A percentile compares a stretch with the other conserved stretches of the same genome.
phyloP scores from a whole-genome alignment of 2,888 invertebrate genomes.

The Microctonus aethiopoides region DNA sequence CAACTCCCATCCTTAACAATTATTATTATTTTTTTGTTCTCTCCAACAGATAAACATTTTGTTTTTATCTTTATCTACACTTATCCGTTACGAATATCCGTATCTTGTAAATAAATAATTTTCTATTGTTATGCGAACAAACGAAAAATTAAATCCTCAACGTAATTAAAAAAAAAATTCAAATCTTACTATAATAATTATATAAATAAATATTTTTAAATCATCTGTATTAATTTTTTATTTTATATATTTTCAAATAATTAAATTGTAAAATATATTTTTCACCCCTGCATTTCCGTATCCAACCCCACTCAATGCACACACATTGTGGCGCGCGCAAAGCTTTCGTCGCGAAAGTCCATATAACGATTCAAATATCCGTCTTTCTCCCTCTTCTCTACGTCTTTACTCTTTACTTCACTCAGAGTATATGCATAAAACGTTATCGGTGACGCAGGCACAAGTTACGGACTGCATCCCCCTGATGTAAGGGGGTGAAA shows the following conservation, averaged over 20 bases:
- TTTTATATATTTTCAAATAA: neutral
- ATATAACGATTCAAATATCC: neutral
- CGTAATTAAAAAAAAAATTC: too few relatives aligned
- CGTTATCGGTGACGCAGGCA: slow-evolving; percentile 1
- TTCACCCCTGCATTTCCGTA: neutral
- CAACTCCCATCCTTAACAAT: neutral
- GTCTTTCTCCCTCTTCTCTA: neutral
- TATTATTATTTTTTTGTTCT: neutral
- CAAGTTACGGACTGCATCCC: neutral
- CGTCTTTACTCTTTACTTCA: neutral
- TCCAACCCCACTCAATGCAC: neutral
- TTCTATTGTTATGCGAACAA: too few relatives aligned
- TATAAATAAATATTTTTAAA: too few relatives aligned
- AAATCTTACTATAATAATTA: too few relatives aligned
- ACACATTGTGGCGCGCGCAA: slow-evolving; percentile 1
- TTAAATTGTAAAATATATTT: too few relatives aligned
- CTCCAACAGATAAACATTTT: neutral
- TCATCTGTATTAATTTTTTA: too few relatives aligned
- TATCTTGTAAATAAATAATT: too few relatives aligned
- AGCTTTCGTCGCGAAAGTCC: neutral
- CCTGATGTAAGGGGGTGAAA: neutral
- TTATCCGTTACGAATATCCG: neutral
- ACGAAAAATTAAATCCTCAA: too few relatives aligned
- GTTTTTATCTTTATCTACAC: neutral
- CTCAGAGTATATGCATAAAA: neutral